Base-by-base conservation (phyloP, 2,797 vertebrate genomes). In the Manis javanica region DNA sequence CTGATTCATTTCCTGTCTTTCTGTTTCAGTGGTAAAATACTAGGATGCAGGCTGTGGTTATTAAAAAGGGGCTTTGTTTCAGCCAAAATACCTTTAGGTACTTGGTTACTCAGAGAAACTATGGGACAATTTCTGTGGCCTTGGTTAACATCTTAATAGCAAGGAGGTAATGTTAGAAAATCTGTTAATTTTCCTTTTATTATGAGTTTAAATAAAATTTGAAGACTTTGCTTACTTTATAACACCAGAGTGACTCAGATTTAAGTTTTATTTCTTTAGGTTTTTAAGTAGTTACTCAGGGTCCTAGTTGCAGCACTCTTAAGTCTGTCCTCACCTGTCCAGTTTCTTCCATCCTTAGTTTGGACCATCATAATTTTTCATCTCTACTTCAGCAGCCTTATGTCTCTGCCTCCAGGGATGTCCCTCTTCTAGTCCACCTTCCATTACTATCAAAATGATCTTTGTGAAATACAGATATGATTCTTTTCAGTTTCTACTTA, bases 201-300 rank as follows among this genome's bases (percentile, higher is more conserved):
- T 84, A 59, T 63, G 72, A 90, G 37, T 95, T 95, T 85, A 93
- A 93, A 51, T 90, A 96, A 88, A 92, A 42, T 86, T 68, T 66
- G 49, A 93, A 94, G 51, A 23, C 84, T 84, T 90, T 66, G 37
- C 12, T 92, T 53, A 86, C 85, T 93, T 87, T 72, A 71, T 57
- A 71, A 94, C 37, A 88, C n/a, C 29, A 91, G 19, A 69, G 18
- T 96, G 46, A 71, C 46, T 77, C 71, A 87, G 68, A 71, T 53
- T 87, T 85, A 91, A 29, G 14, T 83, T 94, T 87, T 92, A 31
- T 29, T 92, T 85, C 10, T 94, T 90, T 90, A 61, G 24, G 16
- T 87, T 49, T 94, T 61, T 49, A 8, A 61, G n/a, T 83, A 90
- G n/a, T 64, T 95, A 97, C 61, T 49, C 18, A 77, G 53, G 14